phyloP scores from a whole-genome alignment of 2,113 vertebrate genomes.

The Neofelis nebulosa region DNA sequence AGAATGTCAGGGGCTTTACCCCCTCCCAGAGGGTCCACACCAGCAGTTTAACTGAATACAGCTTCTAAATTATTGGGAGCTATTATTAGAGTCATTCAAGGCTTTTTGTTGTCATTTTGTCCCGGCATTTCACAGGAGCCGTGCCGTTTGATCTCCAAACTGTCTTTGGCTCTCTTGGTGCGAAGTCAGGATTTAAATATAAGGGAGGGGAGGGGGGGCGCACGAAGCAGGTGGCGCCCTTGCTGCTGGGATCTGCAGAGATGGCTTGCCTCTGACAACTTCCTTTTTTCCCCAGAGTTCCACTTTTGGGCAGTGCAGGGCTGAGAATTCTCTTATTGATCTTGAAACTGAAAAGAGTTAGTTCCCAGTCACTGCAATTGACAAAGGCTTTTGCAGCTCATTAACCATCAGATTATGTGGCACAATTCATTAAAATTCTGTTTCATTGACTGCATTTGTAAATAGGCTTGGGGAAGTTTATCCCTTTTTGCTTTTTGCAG shows the following conservation, averaged over 20 bases:
- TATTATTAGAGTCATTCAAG: conserved; percentile 59
- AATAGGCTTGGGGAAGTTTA: conserved; percentile 85
- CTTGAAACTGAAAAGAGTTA: conserved; percentile 83
- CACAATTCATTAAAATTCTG: conserved; percentile 88
- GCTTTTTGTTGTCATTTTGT: conserved; percentile 56
- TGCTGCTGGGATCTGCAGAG: conserved; percentile 42
- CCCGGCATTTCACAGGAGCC: conserved; percentile 33
- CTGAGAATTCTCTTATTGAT: conserved; percentile 80
- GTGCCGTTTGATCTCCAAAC: conserved; percentile 70
- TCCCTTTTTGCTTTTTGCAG: conserved; percentile 80
- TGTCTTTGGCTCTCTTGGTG: conserved; percentile 51
- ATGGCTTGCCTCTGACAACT: conserved; percentile 49
- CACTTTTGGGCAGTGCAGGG: conserved; percentile 38
- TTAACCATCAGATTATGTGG: conserved; percentile 86
- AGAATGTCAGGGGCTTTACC: not conserved
- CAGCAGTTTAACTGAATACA: conserved; percentile 39
- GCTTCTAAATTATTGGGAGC: not conserved
- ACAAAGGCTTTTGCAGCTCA: conserved; percentile 86
- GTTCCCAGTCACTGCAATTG: conserved; percentile 83
- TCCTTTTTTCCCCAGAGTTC: conserved; percentile 65
- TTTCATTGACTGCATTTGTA: conserved; percentile 86
- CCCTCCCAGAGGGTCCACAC: conserved; percentile 5
- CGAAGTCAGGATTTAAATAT: conserved; percentile 61
- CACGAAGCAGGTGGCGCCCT: conserved; percentile 22
- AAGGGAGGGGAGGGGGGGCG: not conserved